Evolutionary conservation across 2,888 invertebrate genomes (phyloP), one percentile per base, ranked within the genome.

Genomic region (Glaucopsyche alexis): DNA sequence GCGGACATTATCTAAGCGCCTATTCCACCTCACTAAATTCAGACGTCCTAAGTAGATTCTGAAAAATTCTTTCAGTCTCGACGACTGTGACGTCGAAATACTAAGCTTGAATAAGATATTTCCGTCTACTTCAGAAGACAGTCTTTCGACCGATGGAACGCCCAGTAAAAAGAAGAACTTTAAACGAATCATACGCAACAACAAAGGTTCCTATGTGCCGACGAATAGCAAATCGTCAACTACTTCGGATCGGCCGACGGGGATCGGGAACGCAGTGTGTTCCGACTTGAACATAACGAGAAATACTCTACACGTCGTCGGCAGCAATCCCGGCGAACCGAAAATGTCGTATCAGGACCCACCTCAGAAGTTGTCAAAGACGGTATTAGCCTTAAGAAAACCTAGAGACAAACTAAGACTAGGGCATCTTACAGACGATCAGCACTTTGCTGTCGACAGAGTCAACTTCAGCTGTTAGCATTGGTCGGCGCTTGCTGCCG

Each of bases 71-170:
- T 76, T 81, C 14, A 86, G 83, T 76, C 81, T 87, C 13, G 91
- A 90, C 16, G 90, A 90, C 78, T 91, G 91, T 78, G 91, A 91
- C 80, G 82, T 93, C 13, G 92, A 93, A 83, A 88, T 92, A 8
- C 81, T 93, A 40, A 92, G 89, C 74, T 82, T 90, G 4, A 93
- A 91, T 81, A 89, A 91, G 77, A 91, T 91, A 0, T 93, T 92
- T 77, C 91, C 92, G 8, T 90, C 91, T 1, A 92, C 92, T 3
- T 93, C 93, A n/a, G 92, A 93, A 75, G 92, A 93, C 75, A 93
- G 92, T 76, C 78, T 91, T 47, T 88, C 89, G 1, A 87, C 88
- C 75, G 90, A 92, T 74, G 90, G 88, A 38, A 78, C 84, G 1
- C 84, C 86, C 0, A 80, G 83, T 71, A 85, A 84, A 76, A 88